Evolutionary conservation across 2,888 invertebrate species (phyloP).

Genomic region (Archips xylosteana): DNA sequence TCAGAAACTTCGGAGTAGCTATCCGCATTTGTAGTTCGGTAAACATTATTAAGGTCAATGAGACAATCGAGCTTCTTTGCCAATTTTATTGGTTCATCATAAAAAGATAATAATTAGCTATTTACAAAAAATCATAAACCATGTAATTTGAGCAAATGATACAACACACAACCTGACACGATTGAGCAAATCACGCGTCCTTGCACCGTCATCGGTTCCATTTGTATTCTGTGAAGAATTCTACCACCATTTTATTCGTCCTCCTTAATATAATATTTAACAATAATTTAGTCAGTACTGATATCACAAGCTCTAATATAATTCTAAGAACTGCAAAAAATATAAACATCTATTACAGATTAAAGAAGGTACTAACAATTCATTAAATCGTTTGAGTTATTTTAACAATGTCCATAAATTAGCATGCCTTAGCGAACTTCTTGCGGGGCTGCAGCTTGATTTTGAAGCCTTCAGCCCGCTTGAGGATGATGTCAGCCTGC

Average conservation of each 20-base stretch:
- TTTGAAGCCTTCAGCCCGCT: slow-evolving; percentile 91
- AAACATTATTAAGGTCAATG: slow-evolving; percentile 11
- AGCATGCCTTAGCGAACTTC: slow-evolving; percentile 67
- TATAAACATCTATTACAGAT: slow-evolving; percentile 54
- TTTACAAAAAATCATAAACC: slow-evolving; percentile 62
- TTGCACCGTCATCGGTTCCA: slow-evolving; percentile 53
- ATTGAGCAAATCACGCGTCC: slow-evolving; percentile 61
- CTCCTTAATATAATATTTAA: slow-evolving; percentile 56
- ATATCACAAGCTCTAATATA: slow-evolving; percentile 59
- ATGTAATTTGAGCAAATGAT: slow-evolving; percentile 46
- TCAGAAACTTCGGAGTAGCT: slow-evolving; percentile 58
- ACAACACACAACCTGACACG: slow-evolving; percentile 44
- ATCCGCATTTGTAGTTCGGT: not conserved
- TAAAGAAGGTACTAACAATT: slow-evolving; percentile 45
- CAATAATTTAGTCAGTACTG: slow-evolving; percentile 68
- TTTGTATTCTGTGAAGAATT: slow-evolving; percentile 49
- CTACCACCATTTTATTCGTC: slow-evolving; percentile 69
- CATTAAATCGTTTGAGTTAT: slow-evolving; percentile 41
- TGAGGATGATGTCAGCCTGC: slow-evolving; percentile 91
- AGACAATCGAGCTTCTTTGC: slow-evolving; percentile 28
- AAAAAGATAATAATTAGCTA: slow-evolving; percentile 56
- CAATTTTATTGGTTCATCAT: slow-evolving; percentile 41
- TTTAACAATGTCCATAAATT: slow-evolving; percentile 44
- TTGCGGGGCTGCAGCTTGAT: slow-evolving; percentile 90
- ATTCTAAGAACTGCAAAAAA: slow-evolving; percentile 52